Evolutionary conservation across 2,888 invertebrate species (phyloP), one percentile per base, ranked within the genome.

Genomic region (Taphrorychus bicolor): DNA sequence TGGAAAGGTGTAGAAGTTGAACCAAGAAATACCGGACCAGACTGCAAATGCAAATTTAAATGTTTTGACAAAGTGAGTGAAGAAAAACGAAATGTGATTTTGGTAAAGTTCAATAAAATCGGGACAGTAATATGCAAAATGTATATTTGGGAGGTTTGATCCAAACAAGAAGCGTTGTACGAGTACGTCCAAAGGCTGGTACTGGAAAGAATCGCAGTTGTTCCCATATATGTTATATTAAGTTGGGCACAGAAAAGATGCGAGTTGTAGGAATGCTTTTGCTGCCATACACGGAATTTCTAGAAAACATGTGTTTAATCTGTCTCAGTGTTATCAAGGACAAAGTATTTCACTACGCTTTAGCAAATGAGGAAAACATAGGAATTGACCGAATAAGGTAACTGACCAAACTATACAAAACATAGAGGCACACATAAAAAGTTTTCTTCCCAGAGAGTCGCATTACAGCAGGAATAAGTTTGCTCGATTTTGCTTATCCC

Each of bases 141-240:
- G 56, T 23, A 18, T 59, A 59, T 59, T 59, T 65, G 42, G 65
- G 59, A 59, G 51, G 64, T 4, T 59, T 65, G 24, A 65, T 65
- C 45, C 22, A 45, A 41, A 48, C 56, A 23, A 23, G 11, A 17
- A 14, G 42, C 18, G 24, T 64, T 51, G 17, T 40, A 57, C 45
- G 58, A 32, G 14, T 18, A 42, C 40, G 64, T 14, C 3, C 41
- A 19, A 64, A 53, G 24, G 58, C 51, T 11, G 21, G 42, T 53
- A n/a, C 41, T 14, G 5, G 61, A 53, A 24, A 54, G 21, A 40
- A 40, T 3, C 54, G 54, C n/a, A 54, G 4, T 62, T 54, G 54
- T 42, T 54, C 62, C 52, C 23, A 62, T n/a, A 54, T 22, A 18
- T 62, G 42, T 62, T 54, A 32, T 62, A 21, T 54, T 21, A 54